phyloP scores from a whole-genome alignment of 1,140 invertebrate species.

The Papilio aristodemus region DNA sequence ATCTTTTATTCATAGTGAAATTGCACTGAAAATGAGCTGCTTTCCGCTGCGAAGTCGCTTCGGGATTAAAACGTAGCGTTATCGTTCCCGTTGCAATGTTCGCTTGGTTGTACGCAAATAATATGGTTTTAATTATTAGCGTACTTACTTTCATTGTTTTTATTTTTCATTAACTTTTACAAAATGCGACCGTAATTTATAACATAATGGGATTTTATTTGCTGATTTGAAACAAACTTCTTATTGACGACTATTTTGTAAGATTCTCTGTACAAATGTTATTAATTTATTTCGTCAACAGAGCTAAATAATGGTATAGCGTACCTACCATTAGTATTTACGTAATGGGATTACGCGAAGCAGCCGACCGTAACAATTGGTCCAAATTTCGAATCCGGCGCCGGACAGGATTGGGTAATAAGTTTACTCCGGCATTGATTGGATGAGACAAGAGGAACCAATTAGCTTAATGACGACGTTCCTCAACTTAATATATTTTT shows the following conservation, averaged over 20 bases:
- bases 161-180: too few species aligned
- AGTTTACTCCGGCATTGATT: conserved; percentile 30
- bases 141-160: background rate
- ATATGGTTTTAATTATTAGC: background rate
- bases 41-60: conserved; percentile 31
- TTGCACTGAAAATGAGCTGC: conserved; percentile 35
- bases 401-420: conserved; percentile 18
- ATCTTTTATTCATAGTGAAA: conserved; percentile 37
- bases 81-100: conserved; percentile 10
- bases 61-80: conserved; percentile 29
- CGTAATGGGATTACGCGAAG: conserved; percentile 17
- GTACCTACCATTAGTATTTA: conserved; percentile 12
- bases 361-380: conserved; percentile 31
- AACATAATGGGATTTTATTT: too few species aligned
- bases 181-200: too few species aligned
- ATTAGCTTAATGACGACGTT: conserved; percentile 17
- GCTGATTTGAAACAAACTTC: too few species aligned
- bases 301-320: background rate
- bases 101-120: background rate
- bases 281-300: background rate
- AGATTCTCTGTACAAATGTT: background rate
- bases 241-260: background rate
- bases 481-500: background rate
- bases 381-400: conserved; percentile 19
- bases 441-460: conserved; percentile 27